Conservation (phyloP, 2,888 invertebrate genomes). For the Amphimallon solstitiale region DNA sequence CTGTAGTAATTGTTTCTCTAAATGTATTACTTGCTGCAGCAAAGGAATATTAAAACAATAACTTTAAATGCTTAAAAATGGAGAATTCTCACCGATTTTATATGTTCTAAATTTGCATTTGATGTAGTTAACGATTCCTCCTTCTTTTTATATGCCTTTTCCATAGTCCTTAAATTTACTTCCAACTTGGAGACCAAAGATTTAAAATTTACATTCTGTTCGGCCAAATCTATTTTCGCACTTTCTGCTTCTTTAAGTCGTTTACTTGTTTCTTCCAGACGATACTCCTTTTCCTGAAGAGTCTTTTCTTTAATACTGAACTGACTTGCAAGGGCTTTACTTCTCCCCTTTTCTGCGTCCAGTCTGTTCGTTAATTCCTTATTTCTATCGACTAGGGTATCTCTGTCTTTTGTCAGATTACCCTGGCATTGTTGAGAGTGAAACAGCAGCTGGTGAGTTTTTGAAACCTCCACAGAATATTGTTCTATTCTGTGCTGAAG, state of each 20-base stretch:
- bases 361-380: conserved; percentile 37
- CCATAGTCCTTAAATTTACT: conserved; percentile 54
- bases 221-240: conserved; percentile 48
- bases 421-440: conserved; percentile 66
- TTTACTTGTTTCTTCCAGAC: conserved; percentile 43
- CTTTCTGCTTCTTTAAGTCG: conserved; percentile 47
- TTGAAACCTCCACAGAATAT: conserved; percentile 63
- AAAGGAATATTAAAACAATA: conserved; percentile 25
- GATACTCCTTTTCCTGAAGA: conserved; percentile 46
- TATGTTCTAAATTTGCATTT: conserved; percentile 50
- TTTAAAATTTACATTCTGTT: conserved; percentile 51
- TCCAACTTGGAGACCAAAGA: conserved; percentile 53
- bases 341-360: conserved; percentile 50
- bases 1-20: conserved; percentile 50
- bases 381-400: conserved; percentile 49
- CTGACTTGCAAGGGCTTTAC: conserved; percentile 47
- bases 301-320: conserved; percentile 48
- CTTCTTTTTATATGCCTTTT: conserved; percentile 54
- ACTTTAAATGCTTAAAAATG: neutral
- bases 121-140: conserved; percentile 54
- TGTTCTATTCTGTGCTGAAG: conserved; percentile 66
- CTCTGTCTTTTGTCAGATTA: conserved; percentile 57
- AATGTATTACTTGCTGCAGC: conserved; percentile 53
- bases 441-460: conserved; percentile 64
- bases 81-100: conserved; percentile 52